A percentile compares a stretch with the other conserved stretches of the same genome.
Conservation (phyloP, 37 sponge, comb jelly and placozoan genomes). For the Tethya wilhelma region DNA sequence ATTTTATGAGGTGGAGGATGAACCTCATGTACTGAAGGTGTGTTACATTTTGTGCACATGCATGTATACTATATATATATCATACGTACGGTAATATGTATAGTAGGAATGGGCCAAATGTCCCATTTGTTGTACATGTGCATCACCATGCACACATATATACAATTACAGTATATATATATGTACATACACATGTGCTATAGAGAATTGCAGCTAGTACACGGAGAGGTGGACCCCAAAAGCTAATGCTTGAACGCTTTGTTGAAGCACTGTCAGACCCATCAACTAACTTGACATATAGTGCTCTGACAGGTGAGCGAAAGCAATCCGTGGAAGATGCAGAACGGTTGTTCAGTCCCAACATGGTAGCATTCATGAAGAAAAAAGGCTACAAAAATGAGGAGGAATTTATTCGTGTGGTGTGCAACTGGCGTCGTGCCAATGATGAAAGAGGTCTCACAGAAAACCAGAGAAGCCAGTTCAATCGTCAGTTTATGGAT, state of each 20-base stretch:
- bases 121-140: not conserved
- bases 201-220: conserved; percentile 23
- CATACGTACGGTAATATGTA: too few relatives aligned
- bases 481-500: conserved; percentile 27
- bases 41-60: not conserved
- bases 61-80: too few relatives aligned
- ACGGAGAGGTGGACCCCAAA: conserved; percentile 9
- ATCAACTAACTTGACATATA: conserved; percentile 21
- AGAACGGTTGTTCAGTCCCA: conserved; percentile 26
- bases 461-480: conserved; percentile 19
- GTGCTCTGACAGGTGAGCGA: conserved; percentile 36
- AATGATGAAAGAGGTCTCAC: conserved; percentile 35
- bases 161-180: too few relatives aligned
- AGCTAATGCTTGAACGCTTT: conserved; percentile 23
- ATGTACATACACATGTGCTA: not conserved
- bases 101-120: too few relatives aligned
- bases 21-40: conserved; percentile 36
- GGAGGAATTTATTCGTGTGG: conserved; percentile 10
- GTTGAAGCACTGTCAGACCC: conserved; percentile 34
- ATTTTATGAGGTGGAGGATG: conserved; percentile 37
- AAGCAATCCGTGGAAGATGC: conserved; percentile 45
- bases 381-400: conserved; percentile 28
- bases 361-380: conserved; percentile 26
- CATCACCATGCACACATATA: not conserved
- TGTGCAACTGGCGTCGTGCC: conserved; percentile 41